Evolutionary conservation across 2,113 vertebrate species (phyloP), one percentile per base, ranked within the genome.

Genomic region (Chamaea fasciata): DNA sequence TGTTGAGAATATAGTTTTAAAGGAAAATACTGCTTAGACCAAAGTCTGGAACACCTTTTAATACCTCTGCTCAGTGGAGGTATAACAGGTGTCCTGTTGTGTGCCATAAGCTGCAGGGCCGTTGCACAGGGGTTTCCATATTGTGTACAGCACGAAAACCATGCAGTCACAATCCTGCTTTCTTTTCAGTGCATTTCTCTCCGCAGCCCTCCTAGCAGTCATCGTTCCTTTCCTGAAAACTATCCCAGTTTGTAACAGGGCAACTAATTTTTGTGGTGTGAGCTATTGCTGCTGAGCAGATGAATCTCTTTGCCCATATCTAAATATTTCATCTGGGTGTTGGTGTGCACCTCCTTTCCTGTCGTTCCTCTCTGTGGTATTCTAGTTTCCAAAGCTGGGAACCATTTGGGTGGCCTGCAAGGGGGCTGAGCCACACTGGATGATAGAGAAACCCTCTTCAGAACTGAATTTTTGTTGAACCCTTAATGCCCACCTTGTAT

Each of bases 171-270:
- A 46, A 2, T 35, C 69, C 26, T 70, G 24, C 26, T 7, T n/a
- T 68, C 63, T 42, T 31, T 30, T 41, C 35, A 35, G 0, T n/a
- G 79, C 23, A 10, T 44, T 42, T 84, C 68, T 94, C 21, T 10
- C 53, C 27, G 4, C 0, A 0, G 30, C n/a, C 33, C 21, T 4
- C 46, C 41, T 69, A 13, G 7, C 42, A 30, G 1, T 15, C 7
- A 0, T 41, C 0, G 0, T 73, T 86, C 37, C 46, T 90, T 73
- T 69, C 30, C 59, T 70, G 79, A 74, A 62, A 52, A 44, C 33
- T 28, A 18, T 42, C 41, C 19, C 27, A 26, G 10, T 39, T 82
- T 63, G 9, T 85, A 31, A 46, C 15, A 37, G 14, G 16, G 14
- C 1, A 2, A 7, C 37, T 71, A 8, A 28, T 56, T 52, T 55